Conservation (phyloP, 2,888 invertebrate genomes). For the Coleophora flavipennella region DNA sequence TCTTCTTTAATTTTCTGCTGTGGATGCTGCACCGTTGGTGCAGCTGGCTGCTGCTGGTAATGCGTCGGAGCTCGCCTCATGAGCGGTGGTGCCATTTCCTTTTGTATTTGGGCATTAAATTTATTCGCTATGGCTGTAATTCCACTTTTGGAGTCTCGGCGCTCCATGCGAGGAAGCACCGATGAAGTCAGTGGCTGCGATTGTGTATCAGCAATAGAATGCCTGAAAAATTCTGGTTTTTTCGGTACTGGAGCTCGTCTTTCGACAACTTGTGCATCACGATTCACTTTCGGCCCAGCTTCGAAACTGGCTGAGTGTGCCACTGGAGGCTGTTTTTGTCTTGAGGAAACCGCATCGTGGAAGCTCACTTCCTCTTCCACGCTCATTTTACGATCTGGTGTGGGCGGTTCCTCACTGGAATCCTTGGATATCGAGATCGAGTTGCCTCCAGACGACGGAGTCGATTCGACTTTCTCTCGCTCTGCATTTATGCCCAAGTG, state of each 20-base stretch:
- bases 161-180: conserved; percentile 22
- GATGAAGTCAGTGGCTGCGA: conserved; percentile 10
- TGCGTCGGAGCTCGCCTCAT: conserved; percentile 14
- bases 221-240: conserved; percentile 50
- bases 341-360: conserved; percentile 37
- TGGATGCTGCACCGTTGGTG: conserved; percentile 1
- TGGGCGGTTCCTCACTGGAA: conserved; percentile 34
- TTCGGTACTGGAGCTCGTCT: conserved; percentile 35
- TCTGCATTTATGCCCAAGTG: conserved; percentile 24
- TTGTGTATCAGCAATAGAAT: conserved; percentile 47
- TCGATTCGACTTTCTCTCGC: conserved; percentile 31
- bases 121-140: conserved; percentile 58
- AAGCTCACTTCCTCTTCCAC: conserved; percentile 36
- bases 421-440: conserved; percentile 39
- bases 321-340: conserved; percentile 33
- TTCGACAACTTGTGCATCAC: conserved; percentile 36
- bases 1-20: background rate
- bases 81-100: conserved; percentile 26
- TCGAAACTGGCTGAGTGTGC: conserved; percentile 40
- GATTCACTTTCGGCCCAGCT: conserved; percentile 29
- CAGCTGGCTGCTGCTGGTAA: conserved; percentile 6
- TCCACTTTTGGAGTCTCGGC: conserved; percentile 44
- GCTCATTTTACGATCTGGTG: conserved; percentile 45
- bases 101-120: conserved; percentile 42
- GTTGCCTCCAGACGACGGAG: conserved; percentile 32